Evolutionary conservation across 2,888 invertebrate genomes (phyloP), one percentile per base, ranked within the genome.

Genomic region (Agrochola circellaris): DNA sequence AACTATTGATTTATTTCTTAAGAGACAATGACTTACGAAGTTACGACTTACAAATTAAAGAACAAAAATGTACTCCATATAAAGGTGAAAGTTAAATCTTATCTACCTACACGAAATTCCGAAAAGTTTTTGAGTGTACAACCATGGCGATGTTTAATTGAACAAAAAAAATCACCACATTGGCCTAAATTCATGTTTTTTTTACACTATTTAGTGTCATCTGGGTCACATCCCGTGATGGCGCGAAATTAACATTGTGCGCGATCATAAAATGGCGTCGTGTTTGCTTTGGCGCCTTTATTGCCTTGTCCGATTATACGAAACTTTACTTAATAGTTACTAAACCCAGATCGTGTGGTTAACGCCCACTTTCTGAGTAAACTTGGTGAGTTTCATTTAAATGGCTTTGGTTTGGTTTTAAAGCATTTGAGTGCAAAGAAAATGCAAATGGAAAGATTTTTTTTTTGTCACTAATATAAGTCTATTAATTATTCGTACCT

Each of bases 201-300:
- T 78, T 73, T 42, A 79, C 69, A 82, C 82, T 78, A 85, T 85
- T 88, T 87, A 85, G 75, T 85, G 83, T 81, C 81, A 85, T 88
- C 79, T 88, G 84, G 91, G 90, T 90, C 91, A 89, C 76, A 79
- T 74, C 79, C 77, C 72, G 74, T 77, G 81, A 73, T 85, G 77
- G 84, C 82, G 85, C 74, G 82, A 87, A 85, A 83, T 87, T 86
- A 88, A 88, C 88, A 80, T 86, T 81, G 86, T 88, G 82, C 84
- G 73, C 78, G 85, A 85, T 77, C 85, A 85, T 89, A 91, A 90
- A 90, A 88, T 88, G 87, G 83, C 83, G 89, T 83, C 88, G 70
- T 85, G 85, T 88, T 82, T 84, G 79, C 78, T 81, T 83, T 83
- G 72, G 77, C 78, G 81, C 75, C 71, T 78, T 83, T 86, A 89